These are phyloP conservation scores for Porites lutea DNA, from an alignment of 64 coral and sea anemone species.

Conservation along the genomic window DNA sequence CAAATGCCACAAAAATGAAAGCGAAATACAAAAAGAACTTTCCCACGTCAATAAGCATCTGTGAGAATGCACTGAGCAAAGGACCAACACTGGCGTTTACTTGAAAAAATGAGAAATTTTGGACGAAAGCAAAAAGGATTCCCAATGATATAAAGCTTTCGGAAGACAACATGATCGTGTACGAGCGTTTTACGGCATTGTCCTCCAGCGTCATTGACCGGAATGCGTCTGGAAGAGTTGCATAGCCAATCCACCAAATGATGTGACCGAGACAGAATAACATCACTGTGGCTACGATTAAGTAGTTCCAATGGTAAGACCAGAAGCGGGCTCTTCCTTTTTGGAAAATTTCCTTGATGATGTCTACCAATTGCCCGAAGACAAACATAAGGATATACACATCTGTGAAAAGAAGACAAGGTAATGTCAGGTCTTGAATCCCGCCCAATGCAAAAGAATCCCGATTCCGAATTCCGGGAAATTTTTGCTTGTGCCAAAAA, in stretches of 20 bases:
- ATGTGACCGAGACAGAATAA: not conserved
- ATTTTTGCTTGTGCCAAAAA: too few relatives aligned
- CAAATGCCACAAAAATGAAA: conserved; percentile 24
- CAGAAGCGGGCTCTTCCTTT: conserved; percentile 3
- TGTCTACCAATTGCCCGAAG: not conserved
- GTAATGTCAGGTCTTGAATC: not conserved
- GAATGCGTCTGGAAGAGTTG: not conserved
- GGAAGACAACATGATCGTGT: not conserved
- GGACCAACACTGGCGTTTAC: not conserved
- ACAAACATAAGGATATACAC: not conserved
- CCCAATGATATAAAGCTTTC: not conserved
- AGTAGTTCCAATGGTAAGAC: not conserved
- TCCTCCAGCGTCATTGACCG: not conserved
- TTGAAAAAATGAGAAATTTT: conserved; percentile 24
- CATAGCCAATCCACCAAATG: not conserved
- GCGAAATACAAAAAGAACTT: conserved; percentile 30
- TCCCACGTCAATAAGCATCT: conserved; percentile 3
- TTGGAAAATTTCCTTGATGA: not conserved
- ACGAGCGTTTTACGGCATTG: not conserved
- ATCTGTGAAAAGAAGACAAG: not conserved
- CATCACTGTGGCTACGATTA: not conserved
- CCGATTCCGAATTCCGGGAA: too few relatives aligned
- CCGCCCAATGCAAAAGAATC: too few relatives aligned
- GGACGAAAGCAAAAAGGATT: not conserved
- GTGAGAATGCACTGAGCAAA: not conserved